A percentile compares a stretch with the other conserved stretches of the same genome.
These are phyloP conservation scores for Cartodere bifasciata DNA, from an alignment of 2,888 invertebrate genomes.

Conservation along the genomic window DNA sequence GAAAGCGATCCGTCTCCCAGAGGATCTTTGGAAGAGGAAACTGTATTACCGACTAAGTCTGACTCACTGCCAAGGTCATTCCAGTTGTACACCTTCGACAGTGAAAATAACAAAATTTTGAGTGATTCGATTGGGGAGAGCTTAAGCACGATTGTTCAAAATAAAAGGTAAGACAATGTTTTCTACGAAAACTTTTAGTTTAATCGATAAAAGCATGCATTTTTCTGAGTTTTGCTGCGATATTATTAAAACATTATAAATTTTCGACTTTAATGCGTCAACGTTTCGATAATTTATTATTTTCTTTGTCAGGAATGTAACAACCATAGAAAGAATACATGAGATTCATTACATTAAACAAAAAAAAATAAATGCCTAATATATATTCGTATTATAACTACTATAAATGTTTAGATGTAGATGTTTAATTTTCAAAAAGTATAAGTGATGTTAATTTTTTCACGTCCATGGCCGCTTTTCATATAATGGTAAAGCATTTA, in stretches of 20 bases:
- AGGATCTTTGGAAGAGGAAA: conserved; percentile 57
- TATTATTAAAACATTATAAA: neutral
- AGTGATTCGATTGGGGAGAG: conserved; percentile 24
- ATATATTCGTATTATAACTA: conserved; percentile 1
- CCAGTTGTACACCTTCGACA: conserved; percentile 44
- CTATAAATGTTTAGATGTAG: neutral
- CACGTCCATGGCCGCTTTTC: no score
- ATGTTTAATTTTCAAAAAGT: neutral
- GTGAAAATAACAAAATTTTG: conserved; percentile 32
- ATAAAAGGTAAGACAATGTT: neutral
- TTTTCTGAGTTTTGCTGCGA: neutral
- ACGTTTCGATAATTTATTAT: neutral
- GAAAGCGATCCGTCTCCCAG: conserved; percentile 37
- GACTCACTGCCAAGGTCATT: conserved; percentile 70
- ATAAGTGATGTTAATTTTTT: no score
- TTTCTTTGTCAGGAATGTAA: neutral
- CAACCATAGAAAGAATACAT: neutral
- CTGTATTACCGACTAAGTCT: conserved; percentile 56
- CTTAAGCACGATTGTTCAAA: no score
- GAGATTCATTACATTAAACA: conserved; percentile 1
- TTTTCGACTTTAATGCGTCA: conserved; percentile 1
- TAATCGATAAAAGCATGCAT: neutral
- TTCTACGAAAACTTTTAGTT: neutral
- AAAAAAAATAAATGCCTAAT: neutral
- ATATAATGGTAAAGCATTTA: no score